Conservation (phyloP, 1,140 invertebrate species). For the Diprion similis region DNA sequence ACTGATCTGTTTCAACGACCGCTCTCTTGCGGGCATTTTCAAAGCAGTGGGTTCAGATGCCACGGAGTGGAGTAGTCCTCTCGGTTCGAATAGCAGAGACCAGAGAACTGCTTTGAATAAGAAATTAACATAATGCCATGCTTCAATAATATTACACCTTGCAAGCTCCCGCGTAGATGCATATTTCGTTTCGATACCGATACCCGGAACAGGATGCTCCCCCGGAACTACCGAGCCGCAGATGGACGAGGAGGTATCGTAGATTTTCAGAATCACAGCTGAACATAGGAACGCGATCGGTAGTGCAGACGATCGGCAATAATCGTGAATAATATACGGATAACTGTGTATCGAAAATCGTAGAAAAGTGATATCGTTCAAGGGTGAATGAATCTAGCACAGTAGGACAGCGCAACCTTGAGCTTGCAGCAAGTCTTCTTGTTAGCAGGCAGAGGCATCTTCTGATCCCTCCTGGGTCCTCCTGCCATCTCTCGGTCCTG, state of each 20-base stretch:
- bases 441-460: neutral
- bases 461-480: neutral
- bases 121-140: conserved; percentile 6
- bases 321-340: too few relatives aligned
- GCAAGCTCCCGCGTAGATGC: neutral
- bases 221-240: neutral
- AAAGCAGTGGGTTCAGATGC: neutral
- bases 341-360: too few relatives aligned
- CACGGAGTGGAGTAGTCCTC: neutral
- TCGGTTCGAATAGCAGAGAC: neutral
- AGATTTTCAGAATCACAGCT: neutral
- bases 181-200: conserved; percentile 1
- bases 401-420: neutral
- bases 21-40: neutral
- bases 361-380: too few relatives aligned
- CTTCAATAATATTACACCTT: conserved; percentile 6
- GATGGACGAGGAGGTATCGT: neutral
- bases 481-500: neutral
- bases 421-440: too few relatives aligned
- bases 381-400: neutral
- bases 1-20: conserved; percentile 5
- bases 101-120: conserved; percentile 6
- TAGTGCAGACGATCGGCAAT: too few relatives aligned
- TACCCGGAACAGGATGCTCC: neutral
- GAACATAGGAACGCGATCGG: too few relatives aligned